Evolutionary conservation across 2,797 vertebrate species (phyloP), one percentile per base, ranked within the genome.

Genomic region (Artibeus lituratus): DNA sequence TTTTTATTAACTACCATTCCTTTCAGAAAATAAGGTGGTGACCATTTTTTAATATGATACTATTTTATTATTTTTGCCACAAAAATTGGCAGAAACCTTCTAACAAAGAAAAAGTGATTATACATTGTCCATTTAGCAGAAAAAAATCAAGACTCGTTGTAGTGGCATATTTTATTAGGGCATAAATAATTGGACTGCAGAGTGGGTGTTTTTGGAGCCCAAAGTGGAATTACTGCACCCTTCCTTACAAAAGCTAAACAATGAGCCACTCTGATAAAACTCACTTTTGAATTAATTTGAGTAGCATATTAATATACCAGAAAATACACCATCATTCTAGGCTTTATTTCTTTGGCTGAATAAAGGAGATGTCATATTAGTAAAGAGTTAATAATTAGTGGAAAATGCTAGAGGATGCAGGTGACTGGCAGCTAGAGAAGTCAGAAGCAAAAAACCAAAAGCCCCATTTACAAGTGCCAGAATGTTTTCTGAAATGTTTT

Each of bases 381-480:
- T 90, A 88, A 96, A 87, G 72, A 89, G 62, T 55, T 97, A 93
- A 92, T 95, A 95, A 94, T 97, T 94, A 96, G 10, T 39, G 89
- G 94, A 97, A 86, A 37, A 51, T 59, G 59, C 0, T 24, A 44
- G 35, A 74, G 59, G n/a, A 39, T 84, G 19, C 44, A 65, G 15
- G 22, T 95, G 83, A 97, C n/a, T 94, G 67, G 8, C 15, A 57
- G 12, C 76, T 67, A 69, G 55, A 91, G 24, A 24, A 4, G 37
- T 93, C 90, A 37, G 90, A 95, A 53, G 1, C 70, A 94, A 80
- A 94, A 85, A 37, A 65, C 49, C 84, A 87, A 89, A 91, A 74
- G 10, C 62, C 77, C 93, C n/a, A 62, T 94, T 87, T 32, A 9
- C 73, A 97, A 77, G 37, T 87, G 10, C 74, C 72, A 47, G 42